Conservation (phyloP, 2,113 vertebrate genomes). For the Calonectris borealis region DNA sequence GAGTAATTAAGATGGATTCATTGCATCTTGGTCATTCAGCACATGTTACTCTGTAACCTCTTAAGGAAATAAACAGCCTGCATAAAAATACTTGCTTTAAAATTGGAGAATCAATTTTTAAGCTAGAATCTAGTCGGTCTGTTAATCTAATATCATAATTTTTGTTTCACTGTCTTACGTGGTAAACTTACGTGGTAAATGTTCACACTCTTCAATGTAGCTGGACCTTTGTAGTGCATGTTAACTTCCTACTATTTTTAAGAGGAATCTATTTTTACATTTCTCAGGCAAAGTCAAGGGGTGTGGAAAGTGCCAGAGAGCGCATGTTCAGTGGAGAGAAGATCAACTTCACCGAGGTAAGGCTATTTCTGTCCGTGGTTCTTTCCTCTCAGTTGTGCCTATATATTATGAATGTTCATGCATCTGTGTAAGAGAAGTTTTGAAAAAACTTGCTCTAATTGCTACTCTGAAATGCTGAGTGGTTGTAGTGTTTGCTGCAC, state of each 20-base stretch:
- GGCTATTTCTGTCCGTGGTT: neutral
- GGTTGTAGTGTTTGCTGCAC: neutral
- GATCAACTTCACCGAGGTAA: constrained; percentile 98
- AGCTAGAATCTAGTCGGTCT: neutral
- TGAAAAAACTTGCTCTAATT: neutral
- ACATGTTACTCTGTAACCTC: neutral
- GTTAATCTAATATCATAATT: too few relatives aligned
- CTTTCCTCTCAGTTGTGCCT: neutral
- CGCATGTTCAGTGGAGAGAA: constrained; percentile 92
- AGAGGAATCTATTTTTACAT: constrained; percentile 19
- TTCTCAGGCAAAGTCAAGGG: constrained; percentile 88
- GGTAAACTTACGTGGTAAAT: neutral
- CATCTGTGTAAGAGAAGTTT: neutral
- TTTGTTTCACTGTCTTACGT: neutral
- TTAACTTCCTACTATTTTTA: neutral
- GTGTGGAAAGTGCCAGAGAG: constrained; percentile 87
- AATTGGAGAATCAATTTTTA: neutral
- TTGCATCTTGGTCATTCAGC: neutral
- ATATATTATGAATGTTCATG: neutral
- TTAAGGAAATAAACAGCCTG: neutral
- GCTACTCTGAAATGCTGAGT: neutral
- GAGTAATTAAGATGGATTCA: neutral
- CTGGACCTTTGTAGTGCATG: neutral
- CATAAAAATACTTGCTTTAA: neutral
- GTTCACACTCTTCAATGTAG: neutral